A percentile compares a stretch with the other conserved stretches of the same genome.
phyloP scores from a whole-genome alignment of 2,113 vertebrate species.

The Cynopterus brachyotis region DNA sequence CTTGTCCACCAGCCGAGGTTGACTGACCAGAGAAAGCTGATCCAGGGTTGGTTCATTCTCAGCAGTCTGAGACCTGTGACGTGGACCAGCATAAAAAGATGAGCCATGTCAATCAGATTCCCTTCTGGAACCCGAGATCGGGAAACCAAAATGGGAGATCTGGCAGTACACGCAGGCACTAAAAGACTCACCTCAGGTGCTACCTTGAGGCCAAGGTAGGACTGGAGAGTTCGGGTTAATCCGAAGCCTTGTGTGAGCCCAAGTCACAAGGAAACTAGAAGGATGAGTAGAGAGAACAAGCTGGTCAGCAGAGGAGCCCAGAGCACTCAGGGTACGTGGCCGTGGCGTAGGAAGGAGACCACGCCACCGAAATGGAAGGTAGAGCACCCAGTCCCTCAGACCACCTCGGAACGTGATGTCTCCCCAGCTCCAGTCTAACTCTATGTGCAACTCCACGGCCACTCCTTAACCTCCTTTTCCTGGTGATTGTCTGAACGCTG shows the following conservation, averaged over 20 bases:
- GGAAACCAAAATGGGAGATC: neutral
- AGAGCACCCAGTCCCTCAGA: neutral
- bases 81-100: neutral
- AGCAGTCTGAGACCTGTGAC: neutral
- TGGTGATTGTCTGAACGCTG: neutral
- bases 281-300: neutral
- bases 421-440: neutral
- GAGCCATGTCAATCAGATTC: neutral
- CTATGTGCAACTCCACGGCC: neutral
- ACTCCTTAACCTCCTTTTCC: neutral
- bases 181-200: neutral
- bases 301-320: neutral
- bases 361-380: fast-evolving
- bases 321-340: neutral
- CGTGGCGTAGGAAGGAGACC: neutral
- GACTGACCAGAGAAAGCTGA: neutral
- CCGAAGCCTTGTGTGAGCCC: neutral
- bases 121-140: neutral
- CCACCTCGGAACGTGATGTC: neutral
- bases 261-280: neutral
- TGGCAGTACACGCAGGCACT: neutral
- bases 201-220: neutral
- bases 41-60: neutral
- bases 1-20: neutral
- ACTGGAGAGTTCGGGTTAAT: neutral